Base-by-base conservation (phyloP, 2,797 vertebrate genomes). In the Sebastolobus altivelis region DNA sequence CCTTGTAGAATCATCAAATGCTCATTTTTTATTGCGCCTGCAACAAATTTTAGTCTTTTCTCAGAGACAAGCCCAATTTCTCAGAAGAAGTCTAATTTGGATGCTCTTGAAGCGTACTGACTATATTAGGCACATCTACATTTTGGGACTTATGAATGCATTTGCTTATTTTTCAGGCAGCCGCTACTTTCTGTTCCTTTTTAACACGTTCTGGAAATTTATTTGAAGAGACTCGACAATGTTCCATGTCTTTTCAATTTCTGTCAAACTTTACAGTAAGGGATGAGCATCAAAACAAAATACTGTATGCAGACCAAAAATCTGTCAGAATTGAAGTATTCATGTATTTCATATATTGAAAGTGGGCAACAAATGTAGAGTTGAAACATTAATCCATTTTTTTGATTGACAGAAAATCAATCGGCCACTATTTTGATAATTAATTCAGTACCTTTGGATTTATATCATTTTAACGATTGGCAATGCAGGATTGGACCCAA, bases 1-100 rank as follows among this genome's bases (percentile, higher is more conserved):
- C 60, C 65, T 65, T 75, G 54, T 33, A 73, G 75, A 77, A 84
- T 82, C 68, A 69, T 75, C 55, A 84, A 82, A 85, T 61, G 25
- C 49, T 79, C 25, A 1, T 52, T 73, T 63, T 82, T 74, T 62
- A 79, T 35, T 72, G 46, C 69, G 16, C 16, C 20, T 61, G 18
- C 52, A 82, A 72, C 18, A 67, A 70, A 12, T 76, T 71, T 33
- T 1, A 59, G 25, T 68, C 72, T 79, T 37, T 38, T 87, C 63
- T 77, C 14, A 65, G 38, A 82, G 68, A 79, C 22, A 68, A 56
- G 60, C 37, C 29, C 60, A 38, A 61, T 86, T 75, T 79, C 68
- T 81, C 79, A 43, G 31, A 74, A 52, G 70, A 61, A 71, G 29
- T 73, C 70, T 84, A 40, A 83, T 83, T 75, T 82, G 69, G 79